A percentile compares a stretch with the other conserved stretches of the same genome.
These are phyloP conservation scores for Pelmatolapia mariae DNA, from an alignment of 2,113 vertebrate genomes.

Conservation along the genomic window DNA sequence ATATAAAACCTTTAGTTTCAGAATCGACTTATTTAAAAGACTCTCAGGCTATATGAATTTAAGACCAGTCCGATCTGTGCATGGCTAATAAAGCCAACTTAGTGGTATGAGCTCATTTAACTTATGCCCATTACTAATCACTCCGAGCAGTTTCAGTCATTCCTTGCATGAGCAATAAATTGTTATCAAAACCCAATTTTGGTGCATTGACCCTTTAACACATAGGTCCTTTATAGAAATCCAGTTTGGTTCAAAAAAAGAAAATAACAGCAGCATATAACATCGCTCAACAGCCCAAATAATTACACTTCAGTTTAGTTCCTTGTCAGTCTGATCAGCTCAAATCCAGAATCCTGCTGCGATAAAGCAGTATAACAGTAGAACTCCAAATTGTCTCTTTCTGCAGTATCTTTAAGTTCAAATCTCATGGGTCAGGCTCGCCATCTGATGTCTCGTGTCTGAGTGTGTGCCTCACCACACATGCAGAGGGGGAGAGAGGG, in stretches of 20 bases:
- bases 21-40: not conserved
- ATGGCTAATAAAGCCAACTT: not conserved
- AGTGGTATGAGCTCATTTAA: not conserved
- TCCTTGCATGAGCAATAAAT: not conserved
- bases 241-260: not conserved
- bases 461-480: not conserved
- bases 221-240: not conserved
- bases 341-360: not conserved
- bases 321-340: not conserved
- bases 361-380: not conserved
- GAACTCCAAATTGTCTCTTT: not conserved
- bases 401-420: not conserved
- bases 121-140: not conserved
- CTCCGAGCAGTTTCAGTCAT: not conserved
- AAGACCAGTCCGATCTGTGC: not conserved
- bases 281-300: rapidly evolving
- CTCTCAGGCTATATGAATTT: not conserved
- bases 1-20: not conserved
- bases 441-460: not conserved
- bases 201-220: not conserved
- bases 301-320: not conserved
- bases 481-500: not conserved
- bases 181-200: not conserved
- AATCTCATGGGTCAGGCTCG: not conserved
- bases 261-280: not conserved